Evolutionary conservation across 1,140 invertebrate genomes (phyloP).

Genomic region (Agrilus planipennis): DNA sequence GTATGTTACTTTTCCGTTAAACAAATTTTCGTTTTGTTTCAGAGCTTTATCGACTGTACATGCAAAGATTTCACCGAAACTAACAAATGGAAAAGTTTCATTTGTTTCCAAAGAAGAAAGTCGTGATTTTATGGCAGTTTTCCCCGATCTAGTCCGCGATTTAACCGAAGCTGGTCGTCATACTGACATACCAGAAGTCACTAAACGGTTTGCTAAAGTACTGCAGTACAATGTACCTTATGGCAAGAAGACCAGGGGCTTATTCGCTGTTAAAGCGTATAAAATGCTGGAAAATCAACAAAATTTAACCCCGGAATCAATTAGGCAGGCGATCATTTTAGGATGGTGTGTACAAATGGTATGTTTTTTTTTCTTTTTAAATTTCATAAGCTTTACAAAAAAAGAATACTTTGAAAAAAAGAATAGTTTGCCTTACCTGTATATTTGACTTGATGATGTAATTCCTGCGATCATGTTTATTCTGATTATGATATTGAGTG

Average conservation of each 20-base stretch:
- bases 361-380: no score
- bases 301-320: constrained; percentile 60
- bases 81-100: constrained; percentile 42
- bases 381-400: no score
- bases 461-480: no score
- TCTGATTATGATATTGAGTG: no score
- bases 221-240: constrained; percentile 72
- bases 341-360: constrained; percentile 95
- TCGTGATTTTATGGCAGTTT: constrained; percentile 73
- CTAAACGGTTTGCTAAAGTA: constrained; percentile 66
- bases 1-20: constrained; percentile 28
- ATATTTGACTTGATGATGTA: no score
- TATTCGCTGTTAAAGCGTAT: constrained; percentile 70
- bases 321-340: constrained; percentile 68
- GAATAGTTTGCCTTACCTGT: no score
- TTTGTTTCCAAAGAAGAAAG: constrained; percentile 57
- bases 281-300: constrained; percentile 52
- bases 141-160: constrained; percentile 74
- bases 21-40: constrained; percentile 46
- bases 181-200: constrained; percentile 61
- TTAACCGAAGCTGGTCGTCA: constrained; percentile 59
- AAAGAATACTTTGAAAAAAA: no score
- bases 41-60: constrained; percentile 31
- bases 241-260: constrained; percentile 70
- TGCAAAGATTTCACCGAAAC: constrained; percentile 19